phyloP scores from a whole-genome alignment of 64 coral and sea anemone species.

The Montipora capricornis region DNA sequence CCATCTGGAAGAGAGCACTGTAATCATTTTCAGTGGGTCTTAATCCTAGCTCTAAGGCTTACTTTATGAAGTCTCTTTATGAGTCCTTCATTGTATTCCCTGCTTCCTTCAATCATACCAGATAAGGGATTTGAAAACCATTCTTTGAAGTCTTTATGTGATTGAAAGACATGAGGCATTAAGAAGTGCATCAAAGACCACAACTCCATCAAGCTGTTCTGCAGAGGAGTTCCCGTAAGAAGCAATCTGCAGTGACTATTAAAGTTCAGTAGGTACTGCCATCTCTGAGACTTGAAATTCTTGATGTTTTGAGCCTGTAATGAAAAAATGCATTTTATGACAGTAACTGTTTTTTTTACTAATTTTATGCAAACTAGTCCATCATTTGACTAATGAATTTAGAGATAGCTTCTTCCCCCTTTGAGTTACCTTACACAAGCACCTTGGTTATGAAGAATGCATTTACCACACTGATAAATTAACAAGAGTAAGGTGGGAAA shows the following conservation, averaged over 20 bases:
- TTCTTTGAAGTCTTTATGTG: slow-evolving; percentile 98
- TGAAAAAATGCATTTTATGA: not conserved
- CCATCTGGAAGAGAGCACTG: no score
- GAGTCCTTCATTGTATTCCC: slow-evolving; percentile 97
- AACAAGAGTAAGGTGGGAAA: no score
- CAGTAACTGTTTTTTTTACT: no score
- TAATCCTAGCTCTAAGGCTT: not conserved
- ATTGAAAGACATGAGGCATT: slow-evolving; percentile 99
- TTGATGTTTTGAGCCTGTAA: slow-evolving; percentile 99
- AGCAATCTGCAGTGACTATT: slow-evolving; percentile 94
- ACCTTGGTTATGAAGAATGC: no score
- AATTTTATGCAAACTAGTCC: no score
- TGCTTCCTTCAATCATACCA: slow-evolving; percentile 99
- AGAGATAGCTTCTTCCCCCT: no score
- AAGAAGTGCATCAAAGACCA: slow-evolving; percentile 99
- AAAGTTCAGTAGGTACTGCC: slow-evolving; percentile 98
- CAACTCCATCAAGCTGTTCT: slow-evolving; percentile 98
- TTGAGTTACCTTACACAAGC: no score
- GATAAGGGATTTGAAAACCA: slow-evolving; percentile 98
- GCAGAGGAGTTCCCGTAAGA: slow-evolving; percentile 93
- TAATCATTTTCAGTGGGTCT: no score
- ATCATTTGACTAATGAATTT: no score
- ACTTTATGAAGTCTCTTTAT: slow-evolving; percentile 98
- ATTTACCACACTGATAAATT: no score
- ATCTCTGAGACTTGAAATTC: slow-evolving; percentile 99